phyloP scores from a whole-genome alignment of 2,888 invertebrate species.

The Dendrolimus pini region DNA sequence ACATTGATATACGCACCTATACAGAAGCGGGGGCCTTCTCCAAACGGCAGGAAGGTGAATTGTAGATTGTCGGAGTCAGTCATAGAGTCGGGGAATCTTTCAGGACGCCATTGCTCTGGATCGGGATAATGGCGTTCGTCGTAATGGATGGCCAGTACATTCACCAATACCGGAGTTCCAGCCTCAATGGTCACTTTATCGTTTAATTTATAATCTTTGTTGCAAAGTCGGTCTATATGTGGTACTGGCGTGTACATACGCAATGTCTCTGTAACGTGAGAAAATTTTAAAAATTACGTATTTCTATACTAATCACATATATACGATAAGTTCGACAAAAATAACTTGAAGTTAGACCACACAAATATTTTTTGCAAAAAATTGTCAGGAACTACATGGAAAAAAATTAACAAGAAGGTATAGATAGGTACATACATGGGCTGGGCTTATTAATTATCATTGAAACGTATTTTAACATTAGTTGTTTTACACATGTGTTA shows the following conservation, averaged over 20 bases:
- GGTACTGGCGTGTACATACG: constrained; percentile 44
- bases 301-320: too few relatives aligned
- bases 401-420: too few relatives aligned
- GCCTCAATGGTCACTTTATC: constrained; percentile 39
- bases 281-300: too few relatives aligned
- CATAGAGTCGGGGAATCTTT: constrained; percentile 30
- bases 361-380: too few relatives aligned
- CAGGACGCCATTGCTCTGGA: constrained; percentile 46
- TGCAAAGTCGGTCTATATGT: constrained; percentile 44
- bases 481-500: too few relatives aligned
- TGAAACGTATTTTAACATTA: too few relatives aligned
- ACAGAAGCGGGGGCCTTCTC: constrained; percentile 52
- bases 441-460: too few relatives aligned
- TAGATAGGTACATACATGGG: too few relatives aligned
- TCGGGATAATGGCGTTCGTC: constrained; percentile 41
- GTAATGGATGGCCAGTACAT: constrained; percentile 43
- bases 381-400: too few relatives aligned
- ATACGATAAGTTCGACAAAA: too few relatives aligned
- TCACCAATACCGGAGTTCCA: constrained; percentile 45
- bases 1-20: constrained; percentile 23
- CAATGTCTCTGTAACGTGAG: constrained; percentile 40
- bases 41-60: constrained; percentile 49
- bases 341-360: too few relatives aligned
- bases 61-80: constrained; percentile 41
- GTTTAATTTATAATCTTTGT: constrained; percentile 32